Conservation (phyloP, 2,113 vertebrate genomes). For the Zosterops borbonicus region DNA sequence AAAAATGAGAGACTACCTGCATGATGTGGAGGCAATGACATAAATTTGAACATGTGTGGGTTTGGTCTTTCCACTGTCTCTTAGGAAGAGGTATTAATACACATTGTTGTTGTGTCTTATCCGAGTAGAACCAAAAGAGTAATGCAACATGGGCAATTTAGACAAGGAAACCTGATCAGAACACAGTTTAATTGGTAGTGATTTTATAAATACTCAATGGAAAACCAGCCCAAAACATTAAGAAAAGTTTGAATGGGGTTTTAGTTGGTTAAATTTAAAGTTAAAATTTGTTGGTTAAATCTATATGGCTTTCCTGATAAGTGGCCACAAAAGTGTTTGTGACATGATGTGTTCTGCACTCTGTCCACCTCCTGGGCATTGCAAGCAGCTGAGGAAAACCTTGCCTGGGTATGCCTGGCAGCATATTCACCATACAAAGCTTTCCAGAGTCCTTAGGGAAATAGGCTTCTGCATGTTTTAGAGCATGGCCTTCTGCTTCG, state of each 20-base stretch:
- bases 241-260: not conserved
- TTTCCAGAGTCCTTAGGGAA: constrained; percentile 15
- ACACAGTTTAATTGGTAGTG: not conserved
- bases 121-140: not conserved
- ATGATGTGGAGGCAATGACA: not conserved
- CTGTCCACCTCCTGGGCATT: constrained; percentile 46
- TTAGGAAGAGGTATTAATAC: not conserved
- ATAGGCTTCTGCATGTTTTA: constrained; percentile 20
- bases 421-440: constrained; percentile 6
- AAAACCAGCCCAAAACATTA: not conserved
- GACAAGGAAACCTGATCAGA: not conserved
- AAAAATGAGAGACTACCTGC: not conserved
- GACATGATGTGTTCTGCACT: constrained; percentile 32
- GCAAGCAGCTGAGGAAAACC: constrained; percentile 31
- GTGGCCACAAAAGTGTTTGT: not conserved
- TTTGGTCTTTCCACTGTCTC: not conserved
- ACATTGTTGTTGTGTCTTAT: not conserved
- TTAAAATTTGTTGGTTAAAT: not conserved
- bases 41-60: not conserved
- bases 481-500: constrained; percentile 50
- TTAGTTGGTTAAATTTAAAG: not conserved
- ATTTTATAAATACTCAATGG: not conserved
- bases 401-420: constrained; percentile 44
- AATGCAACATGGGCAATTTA: not conserved
- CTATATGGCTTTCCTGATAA: not conserved